Evolutionary conservation across 2,888 invertebrate species (phyloP).

Genomic region (Rambutsinella grinnellia): DNA sequence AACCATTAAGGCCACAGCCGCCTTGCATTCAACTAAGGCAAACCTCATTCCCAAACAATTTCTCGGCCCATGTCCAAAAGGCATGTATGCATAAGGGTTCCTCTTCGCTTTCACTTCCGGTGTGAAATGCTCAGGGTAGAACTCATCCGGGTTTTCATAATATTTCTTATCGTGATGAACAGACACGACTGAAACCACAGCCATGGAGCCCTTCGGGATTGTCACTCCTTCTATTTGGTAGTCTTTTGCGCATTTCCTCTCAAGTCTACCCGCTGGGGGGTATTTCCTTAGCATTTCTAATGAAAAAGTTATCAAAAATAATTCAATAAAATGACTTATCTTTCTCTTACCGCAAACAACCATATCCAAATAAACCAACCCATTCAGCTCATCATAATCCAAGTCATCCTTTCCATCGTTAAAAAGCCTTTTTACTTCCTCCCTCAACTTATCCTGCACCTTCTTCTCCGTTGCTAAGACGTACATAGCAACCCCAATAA

Average conservation of each 20-base stretch:
- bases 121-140: conserved; percentile 51
- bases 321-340: not conserved
- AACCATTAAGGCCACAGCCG: too few species aligned
- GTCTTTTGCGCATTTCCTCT: conserved; percentile 68
- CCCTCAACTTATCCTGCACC: conserved; percentile 43
- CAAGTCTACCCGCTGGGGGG: conserved; percentile 57
- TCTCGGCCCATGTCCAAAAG: conserved; percentile 56
- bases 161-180: conserved; percentile 41
- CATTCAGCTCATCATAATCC: conserved; percentile 16
- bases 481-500: conserved; percentile 26
- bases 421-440: conserved; percentile 24
- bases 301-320: not conserved
- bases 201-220: conserved; percentile 27
- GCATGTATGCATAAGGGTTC: conserved; percentile 42
- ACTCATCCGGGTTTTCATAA: conserved; percentile 51
- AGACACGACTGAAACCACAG: conserved; percentile 13
- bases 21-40: too few species aligned
- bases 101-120: conserved; percentile 35
- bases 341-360: too few species aligned
- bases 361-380: too few species aligned
- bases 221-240: conserved; percentile 64
- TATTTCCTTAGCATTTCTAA: conserved; percentile 21
- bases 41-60: conserved; percentile 56
- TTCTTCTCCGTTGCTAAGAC: conserved; percentile 37
- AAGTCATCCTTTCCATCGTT: conserved; percentile 8